phyloP scores from a whole-genome alignment of 1,140 invertebrate species.

The Cardiocondyla obscurior region DNA sequence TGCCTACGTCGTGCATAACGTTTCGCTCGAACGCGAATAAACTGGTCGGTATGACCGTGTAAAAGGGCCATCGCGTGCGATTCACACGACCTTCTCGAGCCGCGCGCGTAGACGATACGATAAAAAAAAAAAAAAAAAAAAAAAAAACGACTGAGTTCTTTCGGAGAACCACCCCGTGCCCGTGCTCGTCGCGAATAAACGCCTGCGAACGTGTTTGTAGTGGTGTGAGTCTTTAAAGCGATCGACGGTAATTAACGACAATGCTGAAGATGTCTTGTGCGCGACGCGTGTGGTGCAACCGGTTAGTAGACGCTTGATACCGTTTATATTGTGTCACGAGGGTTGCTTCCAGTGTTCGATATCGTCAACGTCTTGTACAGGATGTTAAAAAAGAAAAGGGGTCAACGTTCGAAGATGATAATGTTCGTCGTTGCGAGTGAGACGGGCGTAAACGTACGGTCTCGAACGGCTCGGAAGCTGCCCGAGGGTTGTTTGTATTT shows the following conservation, averaged over 20 bases:
- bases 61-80: conserved; percentile 13
- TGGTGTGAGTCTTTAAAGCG: conserved; percentile 26
- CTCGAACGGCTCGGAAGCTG: not conserved
- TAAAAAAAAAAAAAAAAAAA: too few species aligned
- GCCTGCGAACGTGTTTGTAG: not conserved
- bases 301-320: conserved; percentile 8
- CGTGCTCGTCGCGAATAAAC: not conserved
- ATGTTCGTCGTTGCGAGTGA: not conserved
- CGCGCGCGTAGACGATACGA: not conserved
- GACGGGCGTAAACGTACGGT: not conserved
- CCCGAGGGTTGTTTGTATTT: not conserved
- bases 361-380: conserved; percentile 11
- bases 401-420: not conserved
- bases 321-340: conserved; percentile 29
- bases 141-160: not conserved
- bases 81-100: not conserved
- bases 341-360: conserved; percentile 53
- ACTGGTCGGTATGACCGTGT: not conserved
- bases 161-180: not conserved
- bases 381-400: conserved; percentile 4
- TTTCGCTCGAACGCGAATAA: not conserved
- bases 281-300: conserved; percentile 26
- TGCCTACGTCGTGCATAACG: not conserved
- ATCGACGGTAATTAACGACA: conserved; percentile 34
- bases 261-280: conserved; percentile 35